phyloP scores from a whole-genome alignment of 2,113 vertebrate species.

The Origma solitaria region DNA sequence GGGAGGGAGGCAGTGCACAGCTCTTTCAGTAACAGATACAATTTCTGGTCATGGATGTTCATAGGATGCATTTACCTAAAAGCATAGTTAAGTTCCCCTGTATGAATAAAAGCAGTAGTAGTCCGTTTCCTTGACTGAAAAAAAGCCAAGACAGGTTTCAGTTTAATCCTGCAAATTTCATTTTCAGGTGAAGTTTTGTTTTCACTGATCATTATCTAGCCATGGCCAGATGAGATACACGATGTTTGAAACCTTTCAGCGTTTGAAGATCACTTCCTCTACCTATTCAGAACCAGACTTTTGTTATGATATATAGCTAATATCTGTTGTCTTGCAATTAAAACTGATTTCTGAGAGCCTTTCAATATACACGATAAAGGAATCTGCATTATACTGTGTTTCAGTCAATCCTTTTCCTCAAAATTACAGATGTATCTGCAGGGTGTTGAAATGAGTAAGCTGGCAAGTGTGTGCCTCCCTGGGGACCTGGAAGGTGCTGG shows the following conservation, averaged over 20 bases:
- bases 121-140: background rate
- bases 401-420: background rate
- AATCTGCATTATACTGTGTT: background rate
- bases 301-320: background rate
- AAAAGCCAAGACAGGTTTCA: background rate
- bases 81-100: fast-evolving
- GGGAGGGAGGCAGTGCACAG: background rate
- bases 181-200: background rate
- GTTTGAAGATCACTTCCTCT: background rate
- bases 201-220: background rate
- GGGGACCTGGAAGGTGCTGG: background rate
- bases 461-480: background rate
- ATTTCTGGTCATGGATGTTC: background rate
- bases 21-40: background rate
- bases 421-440: background rate
- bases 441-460: background rate
- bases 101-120: background rate
- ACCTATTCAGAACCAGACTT: background rate
- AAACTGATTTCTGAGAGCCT: background rate
- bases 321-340: background rate
- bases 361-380: background rate
- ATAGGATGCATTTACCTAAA: background rate
- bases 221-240: background rate
- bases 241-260: background rate
- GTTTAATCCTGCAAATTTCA: background rate